These are phyloP conservation scores for Gibbula magus DNA, from an alignment of 2,888 invertebrate genomes.

Conservation along the genomic window DNA sequence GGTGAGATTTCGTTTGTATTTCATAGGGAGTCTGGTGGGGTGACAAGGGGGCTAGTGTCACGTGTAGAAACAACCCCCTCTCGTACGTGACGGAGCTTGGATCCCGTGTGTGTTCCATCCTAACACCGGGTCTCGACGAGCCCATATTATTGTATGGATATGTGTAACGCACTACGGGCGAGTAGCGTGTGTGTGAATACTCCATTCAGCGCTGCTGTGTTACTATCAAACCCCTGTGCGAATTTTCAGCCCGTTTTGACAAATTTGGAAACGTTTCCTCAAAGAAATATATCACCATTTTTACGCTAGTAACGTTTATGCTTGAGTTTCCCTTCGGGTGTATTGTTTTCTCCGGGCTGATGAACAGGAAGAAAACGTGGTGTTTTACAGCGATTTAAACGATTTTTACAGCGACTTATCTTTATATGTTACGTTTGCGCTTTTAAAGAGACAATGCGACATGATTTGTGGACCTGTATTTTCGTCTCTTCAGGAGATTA, in stretches of 20 bases:
- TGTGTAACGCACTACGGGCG: background rate
- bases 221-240: background rate
- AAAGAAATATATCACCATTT: background rate
- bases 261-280: background rate
- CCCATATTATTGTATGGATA: background rate
- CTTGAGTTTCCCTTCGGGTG: too few relatives aligned
- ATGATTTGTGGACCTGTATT: too few relatives aligned
- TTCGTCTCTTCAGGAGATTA: too few relatives aligned
- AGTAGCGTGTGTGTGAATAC: background rate
- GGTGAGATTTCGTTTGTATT: conserved; percentile 25
- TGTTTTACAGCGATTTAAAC: too few relatives aligned
- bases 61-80: background rate
- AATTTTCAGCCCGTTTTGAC: conserved; percentile 15
- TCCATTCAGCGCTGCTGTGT: background rate
- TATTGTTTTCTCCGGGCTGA: too few relatives aligned
- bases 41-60: background rate
- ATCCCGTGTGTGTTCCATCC: background rate
- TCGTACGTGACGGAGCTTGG: background rate
- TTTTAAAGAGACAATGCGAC: too few relatives aligned
- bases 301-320: too few relatives aligned
- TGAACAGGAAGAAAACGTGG: too few relatives aligned
- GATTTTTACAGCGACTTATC: too few relatives aligned
- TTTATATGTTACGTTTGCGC: too few relatives aligned
- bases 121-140: background rate
- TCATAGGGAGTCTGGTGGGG: background rate